Percentiles rank a stretch among this genome's conserved stretches.
phyloP scores from a whole-genome alignment of 2,113 vertebrate species.

The Neopipo cinnamomea region DNA sequence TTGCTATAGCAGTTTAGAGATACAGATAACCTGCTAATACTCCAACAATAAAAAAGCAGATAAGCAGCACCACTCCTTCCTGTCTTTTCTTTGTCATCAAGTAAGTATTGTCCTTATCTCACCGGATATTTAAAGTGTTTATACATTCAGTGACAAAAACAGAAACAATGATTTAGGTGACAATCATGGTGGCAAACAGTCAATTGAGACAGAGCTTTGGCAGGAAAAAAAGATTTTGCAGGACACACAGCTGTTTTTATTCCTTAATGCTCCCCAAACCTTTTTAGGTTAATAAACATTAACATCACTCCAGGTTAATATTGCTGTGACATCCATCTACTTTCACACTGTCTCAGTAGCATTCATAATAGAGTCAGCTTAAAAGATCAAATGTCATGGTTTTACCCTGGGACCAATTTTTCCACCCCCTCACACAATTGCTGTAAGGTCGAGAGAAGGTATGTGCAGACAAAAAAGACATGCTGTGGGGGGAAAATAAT shows the following conservation, averaged over 20 bases:
- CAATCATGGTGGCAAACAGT: not conserved
- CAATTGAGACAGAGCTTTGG: not conserved
- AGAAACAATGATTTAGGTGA: not conserved
- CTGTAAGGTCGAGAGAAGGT: no score
- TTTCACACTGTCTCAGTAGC: not conserved
- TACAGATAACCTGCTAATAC: slow-evolving; percentile 49
- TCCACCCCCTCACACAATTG: no score
- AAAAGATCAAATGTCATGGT: not conserved
- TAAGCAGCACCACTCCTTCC: slow-evolving; percentile 2
- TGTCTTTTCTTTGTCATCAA: slow-evolving; percentile 22
- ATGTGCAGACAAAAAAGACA: no score
- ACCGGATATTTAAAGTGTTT: slow-evolving; percentile 35
- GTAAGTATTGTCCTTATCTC: slow-evolving; percentile 1
- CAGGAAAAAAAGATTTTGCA: not conserved
- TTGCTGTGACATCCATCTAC: not conserved
- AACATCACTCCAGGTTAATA: not conserved
- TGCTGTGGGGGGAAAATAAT: no score
- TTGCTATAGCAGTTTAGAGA: not conserved
- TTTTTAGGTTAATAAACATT: slow-evolving; percentile 16
- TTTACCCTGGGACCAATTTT: no score
- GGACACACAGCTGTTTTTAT: not conserved
- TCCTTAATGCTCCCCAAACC: not conserved
- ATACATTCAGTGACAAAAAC: not conserved
- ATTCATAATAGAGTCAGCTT: not conserved
- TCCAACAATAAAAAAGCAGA: slow-evolving; percentile 34